These are phyloP conservation scores for Acrocyrtus sp. DNA, from an alignment of 2,888 invertebrate species.

Conservation along the genomic window DNA sequence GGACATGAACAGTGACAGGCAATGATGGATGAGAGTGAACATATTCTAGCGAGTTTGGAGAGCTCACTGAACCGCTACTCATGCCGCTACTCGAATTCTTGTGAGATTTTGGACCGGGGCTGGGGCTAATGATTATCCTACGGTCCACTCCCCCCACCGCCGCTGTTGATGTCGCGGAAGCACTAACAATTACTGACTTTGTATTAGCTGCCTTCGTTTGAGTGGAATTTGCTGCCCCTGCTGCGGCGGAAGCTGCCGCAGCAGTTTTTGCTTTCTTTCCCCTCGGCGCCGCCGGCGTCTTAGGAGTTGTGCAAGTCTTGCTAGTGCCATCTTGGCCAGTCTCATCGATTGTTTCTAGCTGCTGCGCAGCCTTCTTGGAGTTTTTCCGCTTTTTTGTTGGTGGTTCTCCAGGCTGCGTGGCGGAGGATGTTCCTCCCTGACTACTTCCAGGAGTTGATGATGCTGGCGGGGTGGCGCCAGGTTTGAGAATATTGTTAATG, in stretches of 20 bases:
- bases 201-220: conserved; percentile 37
- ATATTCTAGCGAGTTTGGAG: conserved; percentile 45
- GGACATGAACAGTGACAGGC: conserved; percentile 60
- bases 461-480: conserved; percentile 11
- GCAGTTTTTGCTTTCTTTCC: conserved; percentile 39
- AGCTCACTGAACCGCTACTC: conserved; percentile 17
- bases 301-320: conserved; percentile 37
- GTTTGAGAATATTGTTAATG: conserved; percentile 45
- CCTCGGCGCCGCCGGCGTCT: conserved; percentile 37
- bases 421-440: conserved; percentile 20
- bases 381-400: conserved; percentile 43
- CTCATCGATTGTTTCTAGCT: neutral
- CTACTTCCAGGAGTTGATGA: conserved; percentile 18
- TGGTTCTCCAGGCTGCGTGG: conserved; percentile 44
- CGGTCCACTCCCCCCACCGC: conserved; percentile 47
- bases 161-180: conserved; percentile 41
- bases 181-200: conserved; percentile 61
- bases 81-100: neutral
- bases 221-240: neutral
- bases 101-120: conserved; percentile 27
- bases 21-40: conserved; percentile 52
- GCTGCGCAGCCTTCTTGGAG: conserved; percentile 32
- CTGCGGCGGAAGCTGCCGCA: neutral
- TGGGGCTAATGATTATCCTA: conserved; percentile 62
- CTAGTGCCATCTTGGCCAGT: conserved; percentile 11